phyloP scores from a whole-genome alignment of 1,140 invertebrate genomes.

The Eueides isabella region DNA sequence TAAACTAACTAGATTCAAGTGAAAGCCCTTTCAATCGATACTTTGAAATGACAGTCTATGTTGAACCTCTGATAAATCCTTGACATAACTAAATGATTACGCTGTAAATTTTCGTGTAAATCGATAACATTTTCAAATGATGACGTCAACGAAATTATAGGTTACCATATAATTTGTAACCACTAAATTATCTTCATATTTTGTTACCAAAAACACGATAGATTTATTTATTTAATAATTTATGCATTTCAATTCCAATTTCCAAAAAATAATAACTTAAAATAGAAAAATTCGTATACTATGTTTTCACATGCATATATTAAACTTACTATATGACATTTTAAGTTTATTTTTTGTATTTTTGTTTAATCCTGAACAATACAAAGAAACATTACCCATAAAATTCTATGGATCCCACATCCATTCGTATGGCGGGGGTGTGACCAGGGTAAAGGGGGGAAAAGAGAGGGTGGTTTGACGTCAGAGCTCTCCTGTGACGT shows the following conservation, averaged over 20 bases:
- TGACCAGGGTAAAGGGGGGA: slow-evolving; percentile 30
- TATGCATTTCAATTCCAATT: too few relatives aligned
- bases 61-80: neutral
- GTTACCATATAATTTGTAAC: neutral
- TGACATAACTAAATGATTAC: neutral
- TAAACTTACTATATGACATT: neutral
- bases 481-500: slow-evolving; percentile 78
- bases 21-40: neutral
- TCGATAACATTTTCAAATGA: neutral
- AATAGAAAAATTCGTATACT: neutral
- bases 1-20: neutral
- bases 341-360: neutral
- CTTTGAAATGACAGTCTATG: neutral
- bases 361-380: slow-evolving; percentile 30
- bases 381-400: slow-evolving; percentile 74
- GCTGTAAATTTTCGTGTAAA: neutral
- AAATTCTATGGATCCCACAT: slow-evolving; percentile 48
- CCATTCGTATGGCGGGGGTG: slow-evolving; percentile 56
- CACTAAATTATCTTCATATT: neutral
- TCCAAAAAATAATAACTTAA: neutral
- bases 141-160: neutral
- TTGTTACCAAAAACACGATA: too few relatives aligned
- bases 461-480: slow-evolving; percentile 62
- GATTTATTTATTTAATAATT: too few relatives aligned
- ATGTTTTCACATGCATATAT: too few relatives aligned